These are phyloP conservation scores for Indicator indicator DNA, from an alignment of 2,113 vertebrate genomes.

Conservation along the genomic window DNA sequence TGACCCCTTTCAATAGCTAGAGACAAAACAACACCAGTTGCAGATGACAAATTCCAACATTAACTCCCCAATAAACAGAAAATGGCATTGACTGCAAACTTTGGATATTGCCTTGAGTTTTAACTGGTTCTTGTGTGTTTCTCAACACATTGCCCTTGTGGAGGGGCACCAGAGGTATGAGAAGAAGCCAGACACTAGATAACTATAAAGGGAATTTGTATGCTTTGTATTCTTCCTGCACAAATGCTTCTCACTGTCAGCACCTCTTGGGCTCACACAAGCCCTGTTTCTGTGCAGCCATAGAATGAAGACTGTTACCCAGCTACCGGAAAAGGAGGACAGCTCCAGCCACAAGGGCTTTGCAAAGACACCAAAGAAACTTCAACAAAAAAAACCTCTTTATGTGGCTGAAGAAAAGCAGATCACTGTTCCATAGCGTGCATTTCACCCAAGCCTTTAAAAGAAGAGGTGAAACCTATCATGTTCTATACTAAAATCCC, in stretches of 20 bases:
- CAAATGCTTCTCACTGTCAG: neutral
- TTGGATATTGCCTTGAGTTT: neutral
- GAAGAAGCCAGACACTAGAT: neutral
- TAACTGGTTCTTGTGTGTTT: neutral
- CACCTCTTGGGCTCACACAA: neutral
- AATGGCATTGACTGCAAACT: neutral
- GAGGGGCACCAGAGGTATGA: neutral
- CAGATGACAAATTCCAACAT: neutral
- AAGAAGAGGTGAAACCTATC: conserved; percentile 9
- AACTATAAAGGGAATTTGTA: neutral
- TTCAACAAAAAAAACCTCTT: neutral
- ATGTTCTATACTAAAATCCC: conserved; percentile 7
- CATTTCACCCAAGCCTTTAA: conserved; percentile 2
- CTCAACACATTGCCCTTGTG: neutral
- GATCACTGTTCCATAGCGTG: neutral
- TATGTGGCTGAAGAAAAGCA: conserved; percentile 3
- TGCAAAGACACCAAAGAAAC: neutral
- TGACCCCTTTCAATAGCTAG: conserved; percentile 95
- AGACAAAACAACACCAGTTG: neutral
- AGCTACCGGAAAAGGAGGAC: neutral
- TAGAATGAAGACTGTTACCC: neutral
- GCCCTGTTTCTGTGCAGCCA: neutral
- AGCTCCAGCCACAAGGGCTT: neutral
- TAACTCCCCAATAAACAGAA: neutral
- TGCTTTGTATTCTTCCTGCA: neutral